phyloP scores from a whole-genome alignment of 2,113 vertebrate species.

The Peucedramus taeniatus region DNA sequence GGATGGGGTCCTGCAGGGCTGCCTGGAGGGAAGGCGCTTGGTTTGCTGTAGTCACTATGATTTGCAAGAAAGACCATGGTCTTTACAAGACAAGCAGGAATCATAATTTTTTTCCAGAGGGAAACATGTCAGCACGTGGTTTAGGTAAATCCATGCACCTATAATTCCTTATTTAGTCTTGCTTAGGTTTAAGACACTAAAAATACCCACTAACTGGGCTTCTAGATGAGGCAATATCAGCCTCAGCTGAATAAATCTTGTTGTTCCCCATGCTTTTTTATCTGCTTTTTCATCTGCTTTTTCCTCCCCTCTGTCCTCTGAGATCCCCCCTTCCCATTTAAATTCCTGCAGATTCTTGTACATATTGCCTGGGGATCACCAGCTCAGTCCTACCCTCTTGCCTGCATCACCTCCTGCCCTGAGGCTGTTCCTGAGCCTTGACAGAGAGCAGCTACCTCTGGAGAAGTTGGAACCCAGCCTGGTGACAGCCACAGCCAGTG shows the following conservation, averaged over 20 bases:
- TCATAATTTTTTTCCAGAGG: not conserved
- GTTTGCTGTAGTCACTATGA: not conserved
- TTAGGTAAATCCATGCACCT: not conserved
- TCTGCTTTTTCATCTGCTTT: not conserved
- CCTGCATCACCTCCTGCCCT: not conserved
- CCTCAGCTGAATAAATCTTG: not conserved
- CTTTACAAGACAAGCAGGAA: not conserved
- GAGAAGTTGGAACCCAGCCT: not conserved
- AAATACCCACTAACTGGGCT: not conserved
- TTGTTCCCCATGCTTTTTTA: not conserved
- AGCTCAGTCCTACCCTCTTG: not conserved
- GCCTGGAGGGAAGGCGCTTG: not conserved
- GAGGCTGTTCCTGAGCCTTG: not conserved
- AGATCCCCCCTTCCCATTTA: not conserved
- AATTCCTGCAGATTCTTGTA: not conserved
- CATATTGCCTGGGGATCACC: not conserved
- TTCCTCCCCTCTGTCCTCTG: not conserved
- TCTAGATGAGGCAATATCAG: not conserved
- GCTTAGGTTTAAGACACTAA: not conserved
- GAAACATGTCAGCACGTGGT: not conserved
- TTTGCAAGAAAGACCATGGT: not conserved
- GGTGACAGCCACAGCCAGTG: not conserved
- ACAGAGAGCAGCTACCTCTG: not conserved
- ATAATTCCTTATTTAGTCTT: not conserved
- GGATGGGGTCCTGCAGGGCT: not conserved